phyloP scores from a whole-genome alignment of 2,113 vertebrate species.

The Trematomus loennbergii region DNA sequence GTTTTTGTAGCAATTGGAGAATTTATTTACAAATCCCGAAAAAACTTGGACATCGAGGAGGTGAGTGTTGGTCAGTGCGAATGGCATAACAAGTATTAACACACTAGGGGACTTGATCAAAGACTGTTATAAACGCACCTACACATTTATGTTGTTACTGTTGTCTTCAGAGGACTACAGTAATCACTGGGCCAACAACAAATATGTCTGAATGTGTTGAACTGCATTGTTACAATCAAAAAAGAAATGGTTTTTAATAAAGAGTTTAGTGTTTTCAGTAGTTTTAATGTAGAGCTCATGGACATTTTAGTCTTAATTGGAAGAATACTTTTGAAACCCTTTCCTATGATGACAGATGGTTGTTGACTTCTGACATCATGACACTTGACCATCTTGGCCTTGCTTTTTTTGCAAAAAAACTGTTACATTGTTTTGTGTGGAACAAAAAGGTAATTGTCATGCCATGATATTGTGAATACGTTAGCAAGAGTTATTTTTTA shows the following conservation, averaged over 20 bases:
- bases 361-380: constrained; percentile 51
- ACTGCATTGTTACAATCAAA: constrained; percentile 77
- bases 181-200: constrained; percentile 42
- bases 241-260: constrained; percentile 49
- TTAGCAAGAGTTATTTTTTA: constrained; percentile 27
- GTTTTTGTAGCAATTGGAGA: constrained; percentile 99
- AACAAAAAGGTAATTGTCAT: constrained; percentile 42
- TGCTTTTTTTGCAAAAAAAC: constrained; percentile 50
- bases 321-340: constrained; percentile 46
- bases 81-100: constrained; percentile 85
- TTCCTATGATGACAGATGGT: constrained; percentile 56
- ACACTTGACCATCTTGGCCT: constrained; percentile 74
- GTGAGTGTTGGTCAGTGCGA: constrained; percentile 88
- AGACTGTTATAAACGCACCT: constrained; percentile 39
- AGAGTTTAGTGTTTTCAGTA: constrained; percentile 69
- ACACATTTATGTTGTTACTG: constrained; percentile 31
- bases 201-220: constrained; percentile 53
- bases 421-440: constrained; percentile 48
- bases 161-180: constrained; percentile 40
- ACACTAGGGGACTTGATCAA: not conserved
- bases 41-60: constrained; percentile 94
- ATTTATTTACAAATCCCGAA: constrained; percentile 96
- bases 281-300: constrained; percentile 66
- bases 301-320: constrained; percentile 58
- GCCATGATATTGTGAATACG: constrained; percentile 41